Evolutionary conservation across 35 echinoderm and acorn worm species (phyloP).

Genomic region (Ptychodera flava): DNA sequence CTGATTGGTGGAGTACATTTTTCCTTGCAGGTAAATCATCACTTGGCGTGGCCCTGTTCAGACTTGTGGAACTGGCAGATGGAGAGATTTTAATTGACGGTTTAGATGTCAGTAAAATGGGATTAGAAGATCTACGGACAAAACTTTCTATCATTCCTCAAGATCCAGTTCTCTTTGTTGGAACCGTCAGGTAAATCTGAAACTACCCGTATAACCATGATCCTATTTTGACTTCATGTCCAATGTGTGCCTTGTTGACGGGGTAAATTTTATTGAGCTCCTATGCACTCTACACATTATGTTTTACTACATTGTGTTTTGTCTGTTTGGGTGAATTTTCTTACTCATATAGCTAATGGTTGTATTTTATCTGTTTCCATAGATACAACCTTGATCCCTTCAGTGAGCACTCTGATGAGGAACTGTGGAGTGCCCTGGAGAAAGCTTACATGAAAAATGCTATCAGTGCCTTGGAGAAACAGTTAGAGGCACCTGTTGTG

Average conservation of each 20-base stretch:
- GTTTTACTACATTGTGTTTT: no score
- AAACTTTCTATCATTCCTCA: conserved; percentile 8
- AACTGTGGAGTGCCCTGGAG: conserved; percentile 72
- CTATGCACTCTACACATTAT: no score
- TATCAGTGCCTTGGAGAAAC: conserved; percentile 50
- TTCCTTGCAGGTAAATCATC: conserved; percentile 5
- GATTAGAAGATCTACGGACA: not conserved
- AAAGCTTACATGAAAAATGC: conserved; percentile 72
- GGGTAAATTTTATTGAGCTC: no score
- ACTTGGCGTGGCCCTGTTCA: conserved; percentile 14
- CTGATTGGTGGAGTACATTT: not conserved
- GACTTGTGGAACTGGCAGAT: not conserved
- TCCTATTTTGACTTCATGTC: no score
- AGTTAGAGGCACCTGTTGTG: conserved; percentile 65
- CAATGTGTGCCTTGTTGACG: no score
- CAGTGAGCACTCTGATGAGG: conserved; percentile 49
- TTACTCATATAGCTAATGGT: no score
- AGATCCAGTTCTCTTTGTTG: conserved; percentile 15
- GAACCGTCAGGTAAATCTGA: not conserved
- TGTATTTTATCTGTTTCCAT: not conserved
- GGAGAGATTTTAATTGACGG: conserved; percentile 6
- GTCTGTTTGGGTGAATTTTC: no score
- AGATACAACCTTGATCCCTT: conserved; percentile 93
- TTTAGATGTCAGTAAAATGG: not conserved
- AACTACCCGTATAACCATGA: not conserved